Evolutionary conservation across 2,888 invertebrate genomes (phyloP).

Genomic region (Hirudinaria manillensis): DNA sequence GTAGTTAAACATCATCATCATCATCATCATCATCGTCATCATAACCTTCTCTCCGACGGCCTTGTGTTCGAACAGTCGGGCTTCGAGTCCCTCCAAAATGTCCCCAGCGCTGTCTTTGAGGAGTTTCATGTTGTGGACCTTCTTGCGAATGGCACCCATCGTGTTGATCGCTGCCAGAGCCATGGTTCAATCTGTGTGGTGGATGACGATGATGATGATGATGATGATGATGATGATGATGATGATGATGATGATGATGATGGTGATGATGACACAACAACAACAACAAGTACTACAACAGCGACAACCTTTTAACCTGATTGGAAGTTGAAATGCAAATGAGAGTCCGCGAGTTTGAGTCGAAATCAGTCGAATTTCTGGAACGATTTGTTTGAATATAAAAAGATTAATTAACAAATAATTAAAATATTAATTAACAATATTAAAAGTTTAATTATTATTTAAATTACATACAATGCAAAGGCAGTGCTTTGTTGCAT

Average conservation of each 20-base stretch:
- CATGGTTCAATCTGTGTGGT: neutral
- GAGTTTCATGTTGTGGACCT: conserved; percentile 30
- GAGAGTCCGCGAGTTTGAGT: neutral
- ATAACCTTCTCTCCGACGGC: conserved; percentile 31
- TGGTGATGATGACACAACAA: conserved; percentile 24
- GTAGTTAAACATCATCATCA: conserved; percentile 4
- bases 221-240: conserved; percentile 25
- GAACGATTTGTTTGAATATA: neutral
- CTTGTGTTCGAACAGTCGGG: conserved; percentile 28
- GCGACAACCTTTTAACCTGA: too few species aligned
- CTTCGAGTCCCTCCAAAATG: conserved; percentile 18
- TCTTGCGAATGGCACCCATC: conserved; percentile 33
- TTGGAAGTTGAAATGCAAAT: neutral
- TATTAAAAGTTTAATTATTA: too few species aligned
- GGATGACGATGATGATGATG: conserved; percentile 24
- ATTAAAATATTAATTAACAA: too few species aligned
- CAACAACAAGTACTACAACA: neutral
- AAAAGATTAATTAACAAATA: neutral
- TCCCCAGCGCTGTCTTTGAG: conserved; percentile 25
- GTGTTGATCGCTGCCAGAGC: conserved; percentile 33
- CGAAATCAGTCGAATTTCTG: neutral
- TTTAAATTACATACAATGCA: too few species aligned
- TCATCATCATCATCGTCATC: conserved; percentile 22
- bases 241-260: conserved; percentile 29
- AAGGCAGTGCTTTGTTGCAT: too few species aligned